Evolutionary conservation across 2,113 vertebrate genomes (phyloP), one percentile per base, ranked within the genome.

Genomic region (Ciconia maguari): DNA sequence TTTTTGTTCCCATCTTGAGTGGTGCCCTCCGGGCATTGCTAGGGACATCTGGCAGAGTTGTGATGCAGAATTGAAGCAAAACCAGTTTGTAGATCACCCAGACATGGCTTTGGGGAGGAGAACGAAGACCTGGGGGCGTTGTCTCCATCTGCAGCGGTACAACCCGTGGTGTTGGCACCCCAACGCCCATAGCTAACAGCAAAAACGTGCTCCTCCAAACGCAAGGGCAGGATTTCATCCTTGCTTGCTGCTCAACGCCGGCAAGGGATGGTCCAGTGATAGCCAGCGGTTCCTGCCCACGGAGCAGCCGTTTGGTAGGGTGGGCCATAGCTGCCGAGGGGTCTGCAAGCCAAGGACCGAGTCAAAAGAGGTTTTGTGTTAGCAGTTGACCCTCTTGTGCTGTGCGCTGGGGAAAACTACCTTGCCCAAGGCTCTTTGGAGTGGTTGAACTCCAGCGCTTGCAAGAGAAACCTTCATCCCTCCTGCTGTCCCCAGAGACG

Each of bases 241-340:
- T 41, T 41, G 34, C 26, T 44, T 9, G 9, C 11, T 30, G 6
- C 69, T 57, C 44, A 54, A 1, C 2, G 2, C 36, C 54, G 32
- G 16, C 57, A 54, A 44, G 19, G 54, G 42, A 16, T 57, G 46
- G 46, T 25, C 77, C 77, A 49, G 44, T 10, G 49, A 14, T 24
- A 76, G 34, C 36, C 69, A 64, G 70, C n/a, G n/a, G 22, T 36
- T 78, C 46, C 60, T 72, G 26, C 11, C 57, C 20, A 13, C 1
- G 6, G 27, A 52, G 34, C 16, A 36, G 41, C 24, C 2, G 1
- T 58, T 32, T 17, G 29, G 66, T 32, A 36, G 61, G 49, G 26
- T 1, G 3, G 16, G 15, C 17, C 10, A 1, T 6, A 7, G 64
- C 22, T 17, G 9, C 19, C 1, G 1, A 25, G 34, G 38, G 46